These are phyloP conservation scores for Drosophila leonis DNA, from an alignment of 2,888 invertebrate species.

Conservation along the genomic window DNA sequence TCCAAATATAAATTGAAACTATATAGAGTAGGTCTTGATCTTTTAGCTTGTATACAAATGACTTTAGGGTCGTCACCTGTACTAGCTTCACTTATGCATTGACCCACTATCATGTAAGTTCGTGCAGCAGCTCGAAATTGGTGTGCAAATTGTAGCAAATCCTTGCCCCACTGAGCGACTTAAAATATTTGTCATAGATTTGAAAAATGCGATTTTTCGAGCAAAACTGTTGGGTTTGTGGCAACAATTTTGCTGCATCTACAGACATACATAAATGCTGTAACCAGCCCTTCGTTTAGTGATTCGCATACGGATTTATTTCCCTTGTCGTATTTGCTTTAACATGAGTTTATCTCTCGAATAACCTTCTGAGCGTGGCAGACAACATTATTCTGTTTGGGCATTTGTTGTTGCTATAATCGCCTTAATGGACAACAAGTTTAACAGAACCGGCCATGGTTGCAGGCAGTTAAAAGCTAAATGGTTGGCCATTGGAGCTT, in stretches of 20 bases:
- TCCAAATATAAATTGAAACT: no score
- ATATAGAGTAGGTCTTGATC: no score
- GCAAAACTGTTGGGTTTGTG: conserved; percentile 2
- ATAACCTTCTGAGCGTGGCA: conserved; percentile 4
- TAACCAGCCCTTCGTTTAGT: conserved; percentile 7
- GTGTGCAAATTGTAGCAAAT: conserved; percentile 11
- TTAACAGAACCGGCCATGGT: conserved; percentile 15
- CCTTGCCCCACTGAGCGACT: conserved; percentile 50
- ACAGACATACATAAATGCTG: neutral
- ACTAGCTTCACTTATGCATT: neutral
- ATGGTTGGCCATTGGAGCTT: conserved; percentile 23
- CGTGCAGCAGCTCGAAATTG: neutral
- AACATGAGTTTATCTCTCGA: conserved; percentile 7
- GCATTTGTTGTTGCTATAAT: conserved; percentile 39
- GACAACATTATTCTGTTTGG: conserved; percentile 10
- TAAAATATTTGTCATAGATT: conserved; percentile 52
- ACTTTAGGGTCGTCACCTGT: neutral
- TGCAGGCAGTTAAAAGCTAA: conserved; percentile 36
- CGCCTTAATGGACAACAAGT: conserved; percentile 40
- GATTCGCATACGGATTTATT: conserved; percentile 15
- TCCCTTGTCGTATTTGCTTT: conserved; percentile 16
- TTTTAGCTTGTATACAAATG: neutral
- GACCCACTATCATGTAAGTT: no score
- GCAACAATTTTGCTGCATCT: neutral
- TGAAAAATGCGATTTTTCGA: conserved; percentile 33